Conservation (phyloP, 2,797 vertebrate genomes). For the Sebastes oblongus region DNA sequence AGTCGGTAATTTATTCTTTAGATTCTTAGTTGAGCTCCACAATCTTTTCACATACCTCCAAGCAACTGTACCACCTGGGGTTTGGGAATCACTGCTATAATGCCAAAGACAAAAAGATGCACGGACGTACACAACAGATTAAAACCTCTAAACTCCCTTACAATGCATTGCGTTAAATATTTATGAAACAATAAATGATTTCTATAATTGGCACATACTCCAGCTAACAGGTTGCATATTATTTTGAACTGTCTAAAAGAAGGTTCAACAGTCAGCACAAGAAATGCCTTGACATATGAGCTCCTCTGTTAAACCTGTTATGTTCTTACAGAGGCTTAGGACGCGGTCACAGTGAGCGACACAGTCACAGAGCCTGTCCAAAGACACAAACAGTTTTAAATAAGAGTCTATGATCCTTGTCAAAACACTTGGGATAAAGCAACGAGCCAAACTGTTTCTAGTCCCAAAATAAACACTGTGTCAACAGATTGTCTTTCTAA, state of each 20-base stretch:
- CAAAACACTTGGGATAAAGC: slow-evolving; percentile 48
- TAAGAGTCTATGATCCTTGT: slow-evolving; percentile 42
- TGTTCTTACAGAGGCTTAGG: slow-evolving; percentile 80
- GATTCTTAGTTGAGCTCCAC: neutral
- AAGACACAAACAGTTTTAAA: slow-evolving; percentile 59
- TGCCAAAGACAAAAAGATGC: neutral
- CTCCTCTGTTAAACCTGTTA: slow-evolving; percentile 83
- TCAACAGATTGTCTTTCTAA: slow-evolving; percentile 1
- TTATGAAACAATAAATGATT: neutral
- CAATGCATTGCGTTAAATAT: neutral
- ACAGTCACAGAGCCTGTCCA: slow-evolving; percentile 43
- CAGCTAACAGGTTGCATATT: slow-evolving; percentile 1
- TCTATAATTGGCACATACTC: neutral
- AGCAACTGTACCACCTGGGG: neutral
- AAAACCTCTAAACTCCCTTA: neutral
- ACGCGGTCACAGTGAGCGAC: slow-evolving; percentile 28
- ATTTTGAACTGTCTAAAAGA: slow-evolving; percentile 34
- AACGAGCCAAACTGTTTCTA: slow-evolving; percentile 33
- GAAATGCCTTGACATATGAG: slow-evolving; percentile 74
- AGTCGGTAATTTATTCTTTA: neutral
- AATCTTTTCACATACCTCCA: neutral
- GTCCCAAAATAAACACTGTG: neutral
- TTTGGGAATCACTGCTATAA: neutral
- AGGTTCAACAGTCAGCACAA: slow-evolving; percentile 44
- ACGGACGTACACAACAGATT: neutral